phyloP scores from a whole-genome alignment of 2,113 vertebrate genomes.

The Embiotoca jacksoni region DNA sequence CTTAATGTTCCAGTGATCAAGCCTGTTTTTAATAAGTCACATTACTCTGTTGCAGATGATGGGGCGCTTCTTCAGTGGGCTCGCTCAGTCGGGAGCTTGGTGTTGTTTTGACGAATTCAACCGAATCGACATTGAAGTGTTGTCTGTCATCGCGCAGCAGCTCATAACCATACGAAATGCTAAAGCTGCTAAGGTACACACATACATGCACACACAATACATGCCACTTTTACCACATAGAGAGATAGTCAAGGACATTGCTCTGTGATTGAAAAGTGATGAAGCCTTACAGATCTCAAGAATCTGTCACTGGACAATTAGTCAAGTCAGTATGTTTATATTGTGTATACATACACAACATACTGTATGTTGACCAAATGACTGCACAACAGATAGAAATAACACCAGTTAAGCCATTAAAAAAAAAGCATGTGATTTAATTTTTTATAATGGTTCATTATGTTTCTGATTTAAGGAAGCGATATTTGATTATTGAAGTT shows the following conservation, averaged over 20 bases:
- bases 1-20: neutral
- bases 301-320: too few relatives aligned
- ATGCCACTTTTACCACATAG: too few relatives aligned
- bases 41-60: constrained; percentile 84
- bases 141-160: constrained; percentile 90
- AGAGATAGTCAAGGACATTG: too few relatives aligned
- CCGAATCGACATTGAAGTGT: constrained; percentile 88
- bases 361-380: too few relatives aligned
- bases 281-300: too few relatives aligned
- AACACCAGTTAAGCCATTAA: too few relatives aligned
- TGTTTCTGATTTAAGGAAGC: neutral
- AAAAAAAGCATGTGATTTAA: too few relatives aligned
- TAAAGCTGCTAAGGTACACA: constrained; percentile 85
- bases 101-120: constrained; percentile 92
- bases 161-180: constrained; percentile 89
- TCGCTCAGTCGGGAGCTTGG: constrained; percentile 89
- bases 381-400: too few relatives aligned
- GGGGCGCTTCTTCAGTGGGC: constrained; percentile 89
- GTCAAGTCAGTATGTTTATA: too few relatives aligned
- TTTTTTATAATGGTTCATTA: neutral
- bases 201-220: too few relatives aligned
- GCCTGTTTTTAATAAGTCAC: neutral
- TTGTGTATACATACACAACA: too few relatives aligned
- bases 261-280: too few relatives aligned
- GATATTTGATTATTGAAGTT: neutral